phyloP scores from a whole-genome alignment of 2,888 invertebrate genomes.

The Achlya flavicornis region DNA sequence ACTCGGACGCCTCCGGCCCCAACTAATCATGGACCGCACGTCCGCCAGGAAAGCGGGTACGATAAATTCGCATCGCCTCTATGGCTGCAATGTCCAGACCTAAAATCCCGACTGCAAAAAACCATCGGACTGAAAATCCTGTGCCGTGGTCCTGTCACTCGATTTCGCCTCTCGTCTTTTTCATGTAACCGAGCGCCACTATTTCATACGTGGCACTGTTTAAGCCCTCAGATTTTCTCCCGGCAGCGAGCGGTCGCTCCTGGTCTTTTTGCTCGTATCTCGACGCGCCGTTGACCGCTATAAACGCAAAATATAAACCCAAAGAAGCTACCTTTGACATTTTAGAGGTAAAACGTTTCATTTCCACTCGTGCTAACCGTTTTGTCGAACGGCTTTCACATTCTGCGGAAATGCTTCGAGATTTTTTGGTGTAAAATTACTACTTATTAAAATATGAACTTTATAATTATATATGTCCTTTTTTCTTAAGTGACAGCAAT shows the following conservation, averaged over 20 bases:
- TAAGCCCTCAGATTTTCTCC: conserved; percentile 83
- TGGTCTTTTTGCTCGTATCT: conserved; percentile 75
- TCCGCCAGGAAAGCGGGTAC: conserved; percentile 55
- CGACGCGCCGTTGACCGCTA: conserved; percentile 78
- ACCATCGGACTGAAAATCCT: conserved; percentile 78
- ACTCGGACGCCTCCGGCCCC: conserved; percentile 51
- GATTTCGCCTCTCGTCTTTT: conserved; percentile 83
- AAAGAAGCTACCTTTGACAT: conserved; percentile 82
- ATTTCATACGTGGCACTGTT: conserved; percentile 83
- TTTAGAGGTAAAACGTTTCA: conserved; percentile 78
- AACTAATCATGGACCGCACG: conserved; percentile 74
- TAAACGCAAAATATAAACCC: conserved; percentile 83
- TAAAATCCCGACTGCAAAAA: conserved; percentile 76
- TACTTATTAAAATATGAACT: neutral
- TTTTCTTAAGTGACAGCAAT: neutral
- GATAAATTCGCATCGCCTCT: conserved; percentile 75
- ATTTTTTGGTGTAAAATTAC: conserved; percentile 34
- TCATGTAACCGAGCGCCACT: conserved; percentile 82
- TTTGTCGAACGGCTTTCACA: conserved; percentile 63
- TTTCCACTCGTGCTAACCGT: conserved; percentile 66
- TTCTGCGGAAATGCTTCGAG: conserved; percentile 48
- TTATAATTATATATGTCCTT: neutral
- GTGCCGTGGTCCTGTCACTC: conserved; percentile 80
- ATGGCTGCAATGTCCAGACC: conserved; percentile 67
- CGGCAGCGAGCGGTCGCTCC: conserved; percentile 70